Percentiles rank a stretch among this genome's conserved stretches.
phyloP scores from a whole-genome alignment of 1,140 invertebrate genomes.

The Aphelinus certus region DNA sequence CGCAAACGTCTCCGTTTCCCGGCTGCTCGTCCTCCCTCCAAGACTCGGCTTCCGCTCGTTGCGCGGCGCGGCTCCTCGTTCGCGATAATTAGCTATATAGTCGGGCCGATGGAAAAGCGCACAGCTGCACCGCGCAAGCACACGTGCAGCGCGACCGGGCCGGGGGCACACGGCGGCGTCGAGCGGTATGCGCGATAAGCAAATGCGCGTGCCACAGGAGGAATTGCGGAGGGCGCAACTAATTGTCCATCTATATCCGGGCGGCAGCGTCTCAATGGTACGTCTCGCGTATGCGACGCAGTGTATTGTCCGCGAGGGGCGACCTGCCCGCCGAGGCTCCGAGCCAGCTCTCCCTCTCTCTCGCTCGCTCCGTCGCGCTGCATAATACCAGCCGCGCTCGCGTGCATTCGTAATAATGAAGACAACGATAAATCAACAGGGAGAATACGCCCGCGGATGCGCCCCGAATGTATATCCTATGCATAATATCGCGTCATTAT shows the following conservation, averaged over 20 bases:
- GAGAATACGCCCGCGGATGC: constrained; percentile 66
- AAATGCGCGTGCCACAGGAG: no score
- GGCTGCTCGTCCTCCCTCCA: background rate
- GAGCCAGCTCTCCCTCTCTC: constrained; percentile 22
- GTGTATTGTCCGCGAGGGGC: constrained; percentile 54
- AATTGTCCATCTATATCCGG: constrained; percentile 65
- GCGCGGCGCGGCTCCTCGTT: background rate
- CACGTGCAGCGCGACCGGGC: no score
- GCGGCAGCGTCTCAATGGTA: constrained; percentile 62
- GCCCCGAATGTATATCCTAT: constrained; percentile 63
- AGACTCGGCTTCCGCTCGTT: background rate
- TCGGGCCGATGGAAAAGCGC: no score
- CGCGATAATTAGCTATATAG: no score
- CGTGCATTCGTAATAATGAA: constrained; percentile 68
- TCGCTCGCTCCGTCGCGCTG: constrained; percentile 45
- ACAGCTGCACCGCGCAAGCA: no score
- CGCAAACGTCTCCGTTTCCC: background rate
- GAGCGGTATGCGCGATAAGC: no score
- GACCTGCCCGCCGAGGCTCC: constrained; percentile 5
- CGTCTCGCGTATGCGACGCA: constrained; percentile 53
- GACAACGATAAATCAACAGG: constrained; percentile 67
- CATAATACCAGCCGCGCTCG: constrained; percentile 60
- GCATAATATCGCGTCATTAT: constrained; percentile 66
- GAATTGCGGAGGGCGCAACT: constrained; percentile 44
- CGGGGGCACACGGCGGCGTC: no score